phyloP scores from a whole-genome alignment of 2,797 vertebrate species.

The Buphagus erythrorhynchus region DNA sequence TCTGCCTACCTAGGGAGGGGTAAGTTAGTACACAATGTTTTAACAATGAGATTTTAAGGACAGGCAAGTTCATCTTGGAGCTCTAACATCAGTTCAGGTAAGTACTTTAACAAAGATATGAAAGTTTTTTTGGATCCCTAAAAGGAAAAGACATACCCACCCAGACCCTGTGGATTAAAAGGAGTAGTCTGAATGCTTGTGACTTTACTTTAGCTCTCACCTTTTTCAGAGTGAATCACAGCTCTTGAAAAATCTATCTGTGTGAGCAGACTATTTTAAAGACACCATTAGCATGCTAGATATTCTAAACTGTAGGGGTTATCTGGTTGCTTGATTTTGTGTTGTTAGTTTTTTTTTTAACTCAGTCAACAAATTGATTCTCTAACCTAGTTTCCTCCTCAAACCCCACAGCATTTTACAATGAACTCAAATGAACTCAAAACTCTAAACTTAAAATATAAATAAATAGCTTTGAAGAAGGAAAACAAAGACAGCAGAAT shows the following conservation, averaged over 20 bases:
- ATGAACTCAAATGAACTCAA: conserved; percentile 61
- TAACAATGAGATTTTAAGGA: neutral
- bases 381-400: conserved; percentile 63
- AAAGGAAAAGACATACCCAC: neutral
- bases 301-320: neutral
- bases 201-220: neutral
- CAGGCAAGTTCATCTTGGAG: neutral
- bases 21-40: neutral
- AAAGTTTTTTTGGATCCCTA: neutral
- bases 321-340: neutral
- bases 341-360: neutral
- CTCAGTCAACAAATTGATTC: conserved; percentile 58
- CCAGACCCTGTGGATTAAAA: neutral
- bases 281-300: neutral
- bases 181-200: neutral
- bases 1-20: neutral
- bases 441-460: conserved; percentile 1
- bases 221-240: neutral
- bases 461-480: neutral
- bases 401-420: conserved; percentile 49
- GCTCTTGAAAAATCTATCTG: neutral
- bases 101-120: neutral
- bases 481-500: neutral
- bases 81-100: neutral
- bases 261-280: neutral